Evolutionary conservation across 2,888 invertebrate species (phyloP), one percentile per base, ranked within the genome.

Genomic region (Rhingia rostrata): DNA sequence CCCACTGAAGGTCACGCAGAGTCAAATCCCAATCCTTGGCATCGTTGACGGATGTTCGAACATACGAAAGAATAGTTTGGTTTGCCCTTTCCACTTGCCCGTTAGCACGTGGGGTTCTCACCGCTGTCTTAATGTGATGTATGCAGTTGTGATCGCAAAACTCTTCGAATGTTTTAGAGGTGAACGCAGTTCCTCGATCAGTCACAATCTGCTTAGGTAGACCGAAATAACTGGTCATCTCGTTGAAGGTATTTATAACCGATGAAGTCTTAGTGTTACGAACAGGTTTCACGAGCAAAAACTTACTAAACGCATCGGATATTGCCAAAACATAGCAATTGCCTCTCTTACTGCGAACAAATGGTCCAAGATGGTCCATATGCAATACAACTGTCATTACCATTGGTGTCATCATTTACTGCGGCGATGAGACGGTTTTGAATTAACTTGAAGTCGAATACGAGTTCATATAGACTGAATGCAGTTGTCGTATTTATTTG

Each of bases 111-210:
- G 87, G 88, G 0, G 87, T 87, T 2, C 86, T 82, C 9, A 88
- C 86, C 3, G 83, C 87, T 32, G 73, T 86, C 74, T 87, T 86
- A 1, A 87, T 69, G 64, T 88, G 88, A 43, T 86, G 73, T 5
- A 89, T 88, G 0, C 75, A 64, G 47, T 87, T 66, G 4, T 69
- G 67, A 1, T 73, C 41, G 61, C 86, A 87, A 64, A 87, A 88
- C 2, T 63, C 30, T 67, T 86, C 86, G 45, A 89, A 88, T 9
- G 22, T 30, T 5, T 86, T 86, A 0, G 88, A 87, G 0, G 87
- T 88, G 61, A 86, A 89, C 2, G 88, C 72, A 61, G 6, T 33
- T 45, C 12, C 30, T 9, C n/a, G 14, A 22, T 45, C 54, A 53
- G 10, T 45, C 22, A 35, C 66, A 74, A 88, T 69, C 6, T 82